Base-by-base conservation (phyloP, 1,140 invertebrate genomes). In the Leptinotarsa defecta region DNA sequence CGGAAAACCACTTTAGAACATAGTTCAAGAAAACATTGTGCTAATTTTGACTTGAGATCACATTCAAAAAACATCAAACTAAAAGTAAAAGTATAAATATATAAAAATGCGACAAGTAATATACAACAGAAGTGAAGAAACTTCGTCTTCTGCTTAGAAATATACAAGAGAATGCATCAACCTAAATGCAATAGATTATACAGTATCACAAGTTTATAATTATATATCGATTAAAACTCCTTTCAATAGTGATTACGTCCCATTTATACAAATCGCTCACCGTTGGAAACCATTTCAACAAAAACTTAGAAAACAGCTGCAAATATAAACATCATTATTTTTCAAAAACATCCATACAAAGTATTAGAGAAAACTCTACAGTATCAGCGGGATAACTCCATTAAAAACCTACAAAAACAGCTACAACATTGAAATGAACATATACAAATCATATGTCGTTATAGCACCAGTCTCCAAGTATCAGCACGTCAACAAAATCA, bases 1-100 rank as follows among this genome's bases (percentile, higher is more conserved):
- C 78, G 71, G 71, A 68, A 74, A 79, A 74, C 74, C 68, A 74
- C 63, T 74, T 79, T 77, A 62, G 19, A 76, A 76, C 75, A 77
- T 74, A 77, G 52, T 64, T 75, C 76, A 74, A 62, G 73, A 78
- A 79, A 76, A 77, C 68, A 72, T 81, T 80, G 78, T 82, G 80
- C 78, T 78, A 81, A 80, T 83, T 81, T 83, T 79, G 77, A 79
- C 74, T 81, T 80, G 81, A 83, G 81, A 83, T 83, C 81, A 83
- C 76, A 80, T 77, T 77, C 74, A 74, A 80, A 79, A 76, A 76
- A 74, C 67, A 79, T 63, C 62, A 13, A 72, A 75, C 67, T 70
- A 61, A 77, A 73, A 52, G 27, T 61, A 75, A n/a, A 52, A 34
- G 68, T 63, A 76, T 48, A 69, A 67, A 71, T 74, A 78, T 70